Percentiles rank a stretch among this genome's conserved stretches.
Evolutionary conservation across 2,888 invertebrate species (phyloP).

Genomic region (Chromoteleia sp.): DNA sequence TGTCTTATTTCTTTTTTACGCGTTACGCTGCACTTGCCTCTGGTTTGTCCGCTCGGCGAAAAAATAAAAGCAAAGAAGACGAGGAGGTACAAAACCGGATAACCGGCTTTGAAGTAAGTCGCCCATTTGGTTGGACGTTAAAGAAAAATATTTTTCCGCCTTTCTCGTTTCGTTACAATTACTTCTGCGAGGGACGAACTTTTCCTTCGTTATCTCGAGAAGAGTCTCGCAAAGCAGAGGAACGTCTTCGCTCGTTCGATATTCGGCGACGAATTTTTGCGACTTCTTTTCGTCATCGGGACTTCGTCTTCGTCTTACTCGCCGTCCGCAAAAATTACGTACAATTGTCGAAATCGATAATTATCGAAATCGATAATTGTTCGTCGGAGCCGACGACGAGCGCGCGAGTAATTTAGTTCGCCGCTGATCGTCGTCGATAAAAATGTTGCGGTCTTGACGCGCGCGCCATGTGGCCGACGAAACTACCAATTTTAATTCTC

Average conservation of each 20-base stretch:
- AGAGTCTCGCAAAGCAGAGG: constrained; percentile 53
- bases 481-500: constrained; percentile 76
- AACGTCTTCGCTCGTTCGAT: constrained; percentile 7
- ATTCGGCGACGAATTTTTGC: constrained; percentile 19
- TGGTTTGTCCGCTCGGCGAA: constrained; percentile 63
- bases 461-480: constrained; percentile 73
- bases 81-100: constrained; percentile 74
- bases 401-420: background rate
- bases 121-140: constrained; percentile 77
- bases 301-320: no score
- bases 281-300: constrained; percentile 2
- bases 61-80: constrained; percentile 74
- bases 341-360: no score
- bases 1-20: no score
- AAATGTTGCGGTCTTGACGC: constrained; percentile 37
- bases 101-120: constrained; percentile 82
- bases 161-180: constrained; percentile 77
- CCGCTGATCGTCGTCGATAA: background rate
- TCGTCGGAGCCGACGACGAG: no score
- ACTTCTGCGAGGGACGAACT: constrained; percentile 76
- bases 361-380: background rate
- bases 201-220: constrained; percentile 75
- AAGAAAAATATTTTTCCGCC: constrained; percentile 82
- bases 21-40: constrained; percentile 56
- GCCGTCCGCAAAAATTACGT: no score